Conservation (phyloP, 2,888 invertebrate species). For the Caradrina kadenii region DNA sequence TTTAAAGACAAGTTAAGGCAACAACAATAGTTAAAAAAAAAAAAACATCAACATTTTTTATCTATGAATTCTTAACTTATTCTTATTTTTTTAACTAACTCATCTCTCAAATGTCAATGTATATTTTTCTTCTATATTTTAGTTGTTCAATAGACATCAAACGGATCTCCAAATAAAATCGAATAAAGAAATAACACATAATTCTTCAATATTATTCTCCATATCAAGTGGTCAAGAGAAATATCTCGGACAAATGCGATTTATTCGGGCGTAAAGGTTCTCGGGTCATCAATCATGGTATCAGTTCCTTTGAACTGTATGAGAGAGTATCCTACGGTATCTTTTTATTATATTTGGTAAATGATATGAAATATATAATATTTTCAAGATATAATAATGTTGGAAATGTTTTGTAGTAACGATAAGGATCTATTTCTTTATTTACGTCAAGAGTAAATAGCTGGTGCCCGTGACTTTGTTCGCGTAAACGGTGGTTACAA, state of each 20-base stretch:
- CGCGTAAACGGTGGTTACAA: no score
- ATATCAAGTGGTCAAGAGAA: conserved; percentile 36
- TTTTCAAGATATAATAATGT: not conserved
- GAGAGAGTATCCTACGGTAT: conserved; percentile 11
- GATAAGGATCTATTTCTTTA: not conserved
- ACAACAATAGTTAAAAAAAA: no score
- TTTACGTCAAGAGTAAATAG: no score
- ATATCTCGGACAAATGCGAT: conserved; percentile 47
- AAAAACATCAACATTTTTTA: no score
- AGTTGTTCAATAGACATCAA: not conserved
- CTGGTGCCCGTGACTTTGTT: no score
- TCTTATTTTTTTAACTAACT: no score
- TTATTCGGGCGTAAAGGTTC: conserved; percentile 61
- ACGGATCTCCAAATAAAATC: conserved; percentile 28
- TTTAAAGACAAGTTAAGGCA: no score
- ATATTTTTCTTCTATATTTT: not conserved
- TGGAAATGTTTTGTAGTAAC: not conserved
- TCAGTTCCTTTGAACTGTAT: conserved; percentile 34
- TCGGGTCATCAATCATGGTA: conserved; percentile 41
- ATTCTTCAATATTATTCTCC: conserved; percentile 28
- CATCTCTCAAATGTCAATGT: no score
- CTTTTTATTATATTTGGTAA: conserved; percentile 33
- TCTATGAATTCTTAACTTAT: no score
- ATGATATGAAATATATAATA: conserved; percentile 9
- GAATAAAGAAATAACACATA: conserved; percentile 18